phyloP scores from a whole-genome alignment of 2,888 invertebrate species.

The Heliconius charithonia region DNA sequence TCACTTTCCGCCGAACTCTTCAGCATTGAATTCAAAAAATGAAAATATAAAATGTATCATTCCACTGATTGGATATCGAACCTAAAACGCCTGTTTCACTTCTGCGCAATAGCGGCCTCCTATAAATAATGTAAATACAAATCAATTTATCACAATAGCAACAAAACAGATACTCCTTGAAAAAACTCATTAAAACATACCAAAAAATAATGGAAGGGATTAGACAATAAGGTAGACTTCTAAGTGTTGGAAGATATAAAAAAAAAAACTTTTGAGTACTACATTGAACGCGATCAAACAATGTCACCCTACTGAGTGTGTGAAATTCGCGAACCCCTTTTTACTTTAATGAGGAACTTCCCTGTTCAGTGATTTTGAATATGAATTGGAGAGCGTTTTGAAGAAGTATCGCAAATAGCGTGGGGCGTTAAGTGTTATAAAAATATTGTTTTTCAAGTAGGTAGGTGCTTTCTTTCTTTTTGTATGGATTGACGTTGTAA shows the following conservation, averaged over 20 bases:
- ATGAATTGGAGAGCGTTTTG: constrained; percentile 40
- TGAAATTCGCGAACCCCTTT: constrained; percentile 45
- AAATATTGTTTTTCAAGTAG: constrained; percentile 24
- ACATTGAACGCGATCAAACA: constrained; percentile 44
- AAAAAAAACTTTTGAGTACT: constrained; percentile 39
- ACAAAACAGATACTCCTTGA: constrained; percentile 21
- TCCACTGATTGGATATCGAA: no score
- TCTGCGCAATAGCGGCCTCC: no score
- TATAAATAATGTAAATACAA: no score
- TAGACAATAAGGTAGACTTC: constrained; percentile 35
- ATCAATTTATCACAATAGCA: background rate
- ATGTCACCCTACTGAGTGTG: constrained; percentile 42
- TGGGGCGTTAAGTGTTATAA: constrained; percentile 32
- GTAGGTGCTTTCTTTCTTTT: background rate
- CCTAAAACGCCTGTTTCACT: no score
- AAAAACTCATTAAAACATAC: constrained; percentile 37
- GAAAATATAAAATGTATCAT: no score
- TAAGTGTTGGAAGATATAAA: constrained; percentile 38
- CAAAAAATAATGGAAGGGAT: constrained; percentile 39
- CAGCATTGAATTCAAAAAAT: no score
- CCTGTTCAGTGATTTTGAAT: constrained; percentile 45
- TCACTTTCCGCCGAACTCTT: no score
- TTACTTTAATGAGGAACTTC: constrained; percentile 46
- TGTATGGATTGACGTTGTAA: constrained; percentile 1
- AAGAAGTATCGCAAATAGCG: constrained; percentile 39